Conservation (phyloP, 2,797 vertebrate species). For the Gallinago solitaria region DNA sequence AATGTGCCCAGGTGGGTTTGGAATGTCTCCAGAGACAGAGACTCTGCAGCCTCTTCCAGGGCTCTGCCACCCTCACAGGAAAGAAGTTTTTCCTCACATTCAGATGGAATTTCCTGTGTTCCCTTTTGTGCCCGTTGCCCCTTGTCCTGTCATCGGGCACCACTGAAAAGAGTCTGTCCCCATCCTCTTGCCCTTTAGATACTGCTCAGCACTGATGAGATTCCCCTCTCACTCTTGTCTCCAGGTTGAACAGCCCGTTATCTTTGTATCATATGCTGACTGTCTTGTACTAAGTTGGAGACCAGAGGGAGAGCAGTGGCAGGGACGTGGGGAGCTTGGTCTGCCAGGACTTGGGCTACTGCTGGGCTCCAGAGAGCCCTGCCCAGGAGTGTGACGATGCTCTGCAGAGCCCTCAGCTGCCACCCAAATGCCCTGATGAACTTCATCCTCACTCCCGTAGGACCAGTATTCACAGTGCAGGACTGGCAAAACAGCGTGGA, state of each 20-base stretch:
- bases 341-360: background rate
- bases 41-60: no score
- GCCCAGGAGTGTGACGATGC: background rate
- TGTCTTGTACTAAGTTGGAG: background rate
- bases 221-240: background rate
- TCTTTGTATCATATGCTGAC: background rate
- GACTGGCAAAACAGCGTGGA: background rate
- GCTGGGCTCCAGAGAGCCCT: background rate
- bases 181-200: background rate
- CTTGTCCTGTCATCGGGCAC: no score
- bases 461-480: background rate
- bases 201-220: background rate
- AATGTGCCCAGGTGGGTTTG: background rate
- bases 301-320: background rate
- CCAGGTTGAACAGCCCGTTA: background rate
- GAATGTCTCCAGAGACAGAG: background rate
- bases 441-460: fast-evolving
- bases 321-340: background rate
- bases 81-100: no score
- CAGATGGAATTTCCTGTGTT: no score
- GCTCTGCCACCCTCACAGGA: no score
- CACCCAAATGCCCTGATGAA: no score
- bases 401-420: background rate
- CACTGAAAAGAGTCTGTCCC: no score
- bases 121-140: no score